Conservation (phyloP, 1,140 invertebrate genomes). For the Druon quercuslanigerum region DNA sequence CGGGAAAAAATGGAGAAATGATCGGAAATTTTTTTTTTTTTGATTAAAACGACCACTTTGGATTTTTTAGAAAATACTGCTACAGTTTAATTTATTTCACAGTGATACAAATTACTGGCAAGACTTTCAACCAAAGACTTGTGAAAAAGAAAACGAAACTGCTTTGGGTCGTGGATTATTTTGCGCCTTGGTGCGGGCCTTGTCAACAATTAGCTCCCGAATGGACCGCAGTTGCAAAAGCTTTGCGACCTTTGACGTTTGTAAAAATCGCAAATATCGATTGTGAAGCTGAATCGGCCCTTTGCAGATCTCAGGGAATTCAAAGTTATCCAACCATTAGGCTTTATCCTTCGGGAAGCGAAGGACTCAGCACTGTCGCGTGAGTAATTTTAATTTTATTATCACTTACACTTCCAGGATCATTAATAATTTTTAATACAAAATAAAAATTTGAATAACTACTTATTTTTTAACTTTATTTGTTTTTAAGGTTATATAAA, state of each 20-base stretch:
- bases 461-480: too few species aligned
- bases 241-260: constrained; percentile 68
- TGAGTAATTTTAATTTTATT: constrained; percentile 68
- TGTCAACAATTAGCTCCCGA: constrained; percentile 81
- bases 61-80: too few species aligned
- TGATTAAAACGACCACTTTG: too few species aligned
- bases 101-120: constrained; percentile 78
- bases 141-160: constrained; percentile 72
- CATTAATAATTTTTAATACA: too few species aligned
- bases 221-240: constrained; percentile 78
- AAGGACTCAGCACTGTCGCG: constrained; percentile 74
- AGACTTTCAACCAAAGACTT: constrained; percentile 78
- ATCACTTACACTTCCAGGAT: neutral
- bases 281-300: constrained; percentile 77
- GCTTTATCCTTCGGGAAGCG: constrained; percentile 79
- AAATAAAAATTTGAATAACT: too few species aligned
- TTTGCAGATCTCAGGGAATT: constrained; percentile 80
- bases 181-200: constrained; percentile 82
- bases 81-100: constrained; percentile 61
- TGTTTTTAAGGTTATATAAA: too few species aligned
- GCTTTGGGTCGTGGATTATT: constrained; percentile 83
- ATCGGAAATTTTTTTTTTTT: too few species aligned
- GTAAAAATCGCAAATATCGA: constrained; percentile 83
- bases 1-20: too few species aligned
- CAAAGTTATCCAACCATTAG: constrained; percentile 84